These are phyloP conservation scores for Borostomias antarcticus DNA, from an alignment of 2,797 vertebrate genomes.

Conservation along the genomic window DNA sequence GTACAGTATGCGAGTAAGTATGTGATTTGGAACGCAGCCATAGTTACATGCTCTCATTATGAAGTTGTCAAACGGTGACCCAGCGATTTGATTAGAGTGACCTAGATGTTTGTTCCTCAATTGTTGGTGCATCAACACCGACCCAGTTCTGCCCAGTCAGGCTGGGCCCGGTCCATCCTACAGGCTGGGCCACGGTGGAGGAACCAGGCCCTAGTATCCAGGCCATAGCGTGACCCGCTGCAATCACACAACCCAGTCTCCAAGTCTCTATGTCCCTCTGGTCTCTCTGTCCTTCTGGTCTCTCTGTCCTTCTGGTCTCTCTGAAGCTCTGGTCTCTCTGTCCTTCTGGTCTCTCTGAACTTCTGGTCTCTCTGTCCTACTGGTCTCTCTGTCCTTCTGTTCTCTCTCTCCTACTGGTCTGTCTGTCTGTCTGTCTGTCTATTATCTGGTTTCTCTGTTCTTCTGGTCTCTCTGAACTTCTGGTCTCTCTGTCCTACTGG, in stretches of 20 bases:
- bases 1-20: too few species aligned
- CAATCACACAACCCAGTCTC: background rate
- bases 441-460: too few species aligned
- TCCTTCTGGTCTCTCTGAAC: too few species aligned
- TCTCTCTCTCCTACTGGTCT: background rate
- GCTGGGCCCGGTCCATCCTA: background rate
- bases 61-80: background rate
- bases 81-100: background rate
- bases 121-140: background rate
- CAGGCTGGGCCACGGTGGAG: background rate
- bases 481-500: too few species aligned
- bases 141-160: background rate
- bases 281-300: background rate
- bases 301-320: too few species aligned
- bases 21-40: too few species aligned
- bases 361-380: too few species aligned
- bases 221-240: background rate
- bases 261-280: background rate
- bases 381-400: background rate
- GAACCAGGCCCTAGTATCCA: background rate
- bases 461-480: too few species aligned
- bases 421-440: background rate
- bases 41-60: background rate
- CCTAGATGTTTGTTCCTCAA: constrained; percentile 10
- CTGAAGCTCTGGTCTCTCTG: background rate